Evolutionary conservation across 1,140 invertebrate species (phyloP), one percentile per base, ranked within the genome.

Genomic region (Pantala flavescens): DNA sequence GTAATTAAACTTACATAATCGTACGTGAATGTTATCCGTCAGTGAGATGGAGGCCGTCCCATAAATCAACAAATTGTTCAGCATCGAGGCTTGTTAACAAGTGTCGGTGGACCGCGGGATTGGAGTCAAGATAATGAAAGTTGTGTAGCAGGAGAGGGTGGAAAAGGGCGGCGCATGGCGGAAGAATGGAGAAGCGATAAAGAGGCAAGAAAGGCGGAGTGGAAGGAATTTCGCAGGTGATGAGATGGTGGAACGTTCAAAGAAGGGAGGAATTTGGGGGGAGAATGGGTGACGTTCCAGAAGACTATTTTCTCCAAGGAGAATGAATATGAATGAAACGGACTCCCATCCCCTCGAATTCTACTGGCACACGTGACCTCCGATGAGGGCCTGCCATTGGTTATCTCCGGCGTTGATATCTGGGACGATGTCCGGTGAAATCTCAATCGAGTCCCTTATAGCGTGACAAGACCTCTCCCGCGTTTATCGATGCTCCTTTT

Each of bases 31-130:
- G 49, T 63, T 63, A 19, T 21, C 49, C 49, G 49, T 63, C 49
- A 63, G 3, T 63, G 49, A 12, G 49, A 16, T 63, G 14, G 12
- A 21, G 49, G 16, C 14, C 16, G 49, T 63, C 49, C 49, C 49
- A 63, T 63, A 63, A 63, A 63, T 63, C 49, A 63, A 63, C 49
- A 63, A 63, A 63, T 63, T 63, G 49, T 63, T 63, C 49, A 16
- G 16, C 49, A 63, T 3, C 16, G 16, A 19, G 49, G 16, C 49
- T 63, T 63, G 49, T 63, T 63, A 63, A 63, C 49, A 63, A 63
- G 49, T 63, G 49, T 63, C 14, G 49, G 49, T 63, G 3, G 49
- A 63, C 49, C 49, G 49, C 49, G 49, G 49, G 49, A 63, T 63
- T 63, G 49, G 49, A 63, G 49, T 21, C 49, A 63, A 63, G 49